Conservation (phyloP, 2,113 vertebrate genomes). For the Nannobrachium achirus region DNA sequence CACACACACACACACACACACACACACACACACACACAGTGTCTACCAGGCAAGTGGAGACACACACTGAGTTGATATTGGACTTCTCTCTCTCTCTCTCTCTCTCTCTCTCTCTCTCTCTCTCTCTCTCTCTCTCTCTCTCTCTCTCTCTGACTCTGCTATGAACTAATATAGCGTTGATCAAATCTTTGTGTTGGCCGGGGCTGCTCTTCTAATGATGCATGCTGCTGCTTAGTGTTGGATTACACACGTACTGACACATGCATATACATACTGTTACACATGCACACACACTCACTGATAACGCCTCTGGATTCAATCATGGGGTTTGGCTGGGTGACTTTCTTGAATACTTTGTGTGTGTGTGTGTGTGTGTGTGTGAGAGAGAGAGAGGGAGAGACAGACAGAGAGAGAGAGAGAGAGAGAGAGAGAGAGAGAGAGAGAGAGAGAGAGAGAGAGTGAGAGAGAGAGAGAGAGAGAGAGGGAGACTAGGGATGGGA, state of each 20-base stretch:
- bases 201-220: conserved; percentile 21
- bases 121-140: too few species aligned
- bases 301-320: conserved; percentile 38
- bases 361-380: conserved; percentile 7
- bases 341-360: neutral
- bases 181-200: conserved; percentile 48
- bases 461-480: too few species aligned
- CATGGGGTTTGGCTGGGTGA: conserved; percentile 18
- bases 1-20: neutral
- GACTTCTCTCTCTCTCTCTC: conserved; percentile 14
- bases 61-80: conserved; percentile 34
- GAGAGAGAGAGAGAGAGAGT: too few species aligned
- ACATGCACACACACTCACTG: conserved; percentile 17
- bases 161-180: conserved; percentile 27
- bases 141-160: conserved; percentile 42
- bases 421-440: too few species aligned
- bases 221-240: neutral
- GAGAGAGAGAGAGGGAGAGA: neutral
- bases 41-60: neutral
- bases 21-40: neutral
- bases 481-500: too few species aligned
- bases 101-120: neutral
- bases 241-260: conserved; percentile 7
- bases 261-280: conserved; percentile 5
- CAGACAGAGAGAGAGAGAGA: too few species aligned